Conservation (phyloP, 1,140 invertebrate genomes). For the Zeugodacus cucurbitae region DNA sequence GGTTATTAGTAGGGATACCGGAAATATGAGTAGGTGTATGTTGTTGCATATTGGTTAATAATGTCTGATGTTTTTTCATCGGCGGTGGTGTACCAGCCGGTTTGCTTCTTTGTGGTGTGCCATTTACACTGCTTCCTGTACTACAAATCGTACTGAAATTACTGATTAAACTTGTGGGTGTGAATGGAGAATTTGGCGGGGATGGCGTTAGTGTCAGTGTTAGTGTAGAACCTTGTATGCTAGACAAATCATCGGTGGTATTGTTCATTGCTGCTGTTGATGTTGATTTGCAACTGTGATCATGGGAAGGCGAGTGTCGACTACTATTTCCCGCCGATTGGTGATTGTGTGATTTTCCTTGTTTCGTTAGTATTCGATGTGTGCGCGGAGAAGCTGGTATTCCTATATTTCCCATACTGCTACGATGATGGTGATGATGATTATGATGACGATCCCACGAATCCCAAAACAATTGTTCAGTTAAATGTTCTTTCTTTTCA, state of each 20-base stretch:
- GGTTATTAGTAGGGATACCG: background rate
- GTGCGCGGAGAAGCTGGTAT: constrained; percentile 54
- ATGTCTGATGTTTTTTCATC: constrained; percentile 75
- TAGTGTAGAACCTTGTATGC: constrained; percentile 51
- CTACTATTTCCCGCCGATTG: constrained; percentile 45
- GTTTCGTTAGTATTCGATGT: constrained; percentile 47
- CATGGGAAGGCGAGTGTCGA: constrained; percentile 44
- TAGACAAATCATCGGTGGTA: constrained; percentile 47
- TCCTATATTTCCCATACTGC: constrained; percentile 58
- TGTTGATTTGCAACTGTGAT: constrained; percentile 38
- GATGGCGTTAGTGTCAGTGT: constrained; percentile 62
- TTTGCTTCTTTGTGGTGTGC: constrained; percentile 53
- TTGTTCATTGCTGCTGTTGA: constrained; percentile 45
- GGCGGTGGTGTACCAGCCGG: constrained; percentile 77
- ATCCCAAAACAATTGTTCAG: constrained; percentile 86
- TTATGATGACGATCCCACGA: constrained; percentile 82
- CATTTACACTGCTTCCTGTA: constrained; percentile 52
- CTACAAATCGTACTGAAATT: constrained; percentile 67
- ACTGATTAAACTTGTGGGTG: constrained; percentile 21
- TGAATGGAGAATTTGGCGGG: constrained; percentile 63
- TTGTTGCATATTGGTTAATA: constrained; percentile 63
- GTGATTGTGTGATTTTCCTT: constrained; percentile 48
- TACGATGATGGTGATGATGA: constrained; percentile 53
- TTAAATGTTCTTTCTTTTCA: constrained; percentile 61
- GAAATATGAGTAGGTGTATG: constrained; percentile 45